Percentiles rank a stretch among this genome's conserved stretches.
Conservation (phyloP, 2,113 vertebrate species). For the Protobothrops mucrosquamatus region DNA sequence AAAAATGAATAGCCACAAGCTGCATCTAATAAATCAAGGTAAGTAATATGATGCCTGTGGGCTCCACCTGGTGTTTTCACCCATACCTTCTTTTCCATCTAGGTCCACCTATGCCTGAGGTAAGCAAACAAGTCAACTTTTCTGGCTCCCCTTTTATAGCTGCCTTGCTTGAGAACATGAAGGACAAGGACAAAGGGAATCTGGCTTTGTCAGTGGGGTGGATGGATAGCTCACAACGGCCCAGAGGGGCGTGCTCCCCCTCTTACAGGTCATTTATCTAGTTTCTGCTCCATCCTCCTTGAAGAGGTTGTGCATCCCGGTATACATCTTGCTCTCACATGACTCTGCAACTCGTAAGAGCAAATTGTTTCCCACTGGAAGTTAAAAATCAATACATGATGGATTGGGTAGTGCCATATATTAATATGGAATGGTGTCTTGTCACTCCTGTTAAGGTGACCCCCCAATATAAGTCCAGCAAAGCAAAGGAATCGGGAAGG, state of each 20-base stretch:
- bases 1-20: not conserved
- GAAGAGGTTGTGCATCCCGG: not conserved
- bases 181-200: not conserved
- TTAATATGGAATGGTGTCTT: conserved; percentile 25
- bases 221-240: conserved; percentile 12
- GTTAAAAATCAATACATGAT: conserved; percentile 35
- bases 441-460: conserved; percentile 26
- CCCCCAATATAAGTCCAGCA: not conserved
- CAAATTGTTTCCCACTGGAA: conserved; percentile 18
- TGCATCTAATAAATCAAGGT: not conserved
- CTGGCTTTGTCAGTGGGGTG: not conserved
- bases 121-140: not conserved
- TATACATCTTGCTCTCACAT: not conserved
- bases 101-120: not conserved
- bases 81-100: not conserved
- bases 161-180: not conserved
- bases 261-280: conserved; percentile 18
- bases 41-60: not conserved
- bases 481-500: not conserved
- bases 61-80: not conserved
- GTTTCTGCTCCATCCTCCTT: not conserved
- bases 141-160: not conserved
- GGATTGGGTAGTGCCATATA: conserved; percentile 1
- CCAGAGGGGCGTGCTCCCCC: not conserved
- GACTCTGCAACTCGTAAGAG: not conserved